phyloP scores from a whole-genome alignment of 2,797 vertebrate species.

The Hipposideros larvatus region DNA sequence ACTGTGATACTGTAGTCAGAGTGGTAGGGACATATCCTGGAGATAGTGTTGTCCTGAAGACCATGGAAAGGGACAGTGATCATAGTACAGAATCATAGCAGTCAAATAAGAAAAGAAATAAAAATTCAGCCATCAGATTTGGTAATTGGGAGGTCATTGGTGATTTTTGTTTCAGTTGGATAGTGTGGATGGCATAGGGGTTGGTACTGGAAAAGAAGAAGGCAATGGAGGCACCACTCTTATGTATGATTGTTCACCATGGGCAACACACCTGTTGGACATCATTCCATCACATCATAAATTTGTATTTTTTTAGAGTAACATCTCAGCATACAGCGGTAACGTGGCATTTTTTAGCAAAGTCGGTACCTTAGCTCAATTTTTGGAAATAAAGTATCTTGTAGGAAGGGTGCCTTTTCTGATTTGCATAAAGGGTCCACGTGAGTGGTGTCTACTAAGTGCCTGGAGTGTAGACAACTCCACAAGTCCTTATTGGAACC shows the following conservation, averaged over 20 bases:
- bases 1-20: background rate
- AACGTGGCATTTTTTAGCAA: background rate
- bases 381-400: background rate
- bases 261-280: background rate
- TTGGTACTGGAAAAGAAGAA: background rate
- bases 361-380: background rate
- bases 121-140: background rate
- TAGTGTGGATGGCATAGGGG: background rate
- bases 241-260: too few species aligned
- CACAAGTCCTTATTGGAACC: background rate
- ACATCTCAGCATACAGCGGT: background rate
- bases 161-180: background rate
- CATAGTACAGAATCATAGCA: background rate
- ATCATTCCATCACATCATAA: background rate
- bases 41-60: background rate
- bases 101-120: background rate
- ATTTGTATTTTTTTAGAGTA: background rate
- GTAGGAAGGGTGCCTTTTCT: background rate
- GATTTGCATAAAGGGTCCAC: background rate
- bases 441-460: background rate
- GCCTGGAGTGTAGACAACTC: background rate
- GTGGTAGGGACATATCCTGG: background rate
- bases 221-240: background rate
- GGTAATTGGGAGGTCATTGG: background rate
- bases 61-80: background rate